These are phyloP conservation scores for Lepus oiostolus DNA, from an alignment of 2,797 vertebrate species.

Conservation along the genomic window DNA sequence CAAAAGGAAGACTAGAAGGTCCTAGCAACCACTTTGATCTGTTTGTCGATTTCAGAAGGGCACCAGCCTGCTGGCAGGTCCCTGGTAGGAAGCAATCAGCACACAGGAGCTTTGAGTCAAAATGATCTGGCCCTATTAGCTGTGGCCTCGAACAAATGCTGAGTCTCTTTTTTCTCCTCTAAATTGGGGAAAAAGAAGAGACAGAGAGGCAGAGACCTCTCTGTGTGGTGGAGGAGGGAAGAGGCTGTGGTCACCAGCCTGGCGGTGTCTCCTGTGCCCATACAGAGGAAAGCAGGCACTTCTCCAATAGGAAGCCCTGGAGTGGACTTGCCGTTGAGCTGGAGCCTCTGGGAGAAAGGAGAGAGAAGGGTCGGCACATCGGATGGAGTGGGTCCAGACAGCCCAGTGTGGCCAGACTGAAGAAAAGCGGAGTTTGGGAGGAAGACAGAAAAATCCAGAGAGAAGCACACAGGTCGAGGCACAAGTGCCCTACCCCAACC, in stretches of 20 bases:
- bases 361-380: background rate
- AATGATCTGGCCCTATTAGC: background rate
- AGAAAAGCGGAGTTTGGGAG: background rate
- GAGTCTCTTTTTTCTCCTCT: background rate
- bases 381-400: background rate
- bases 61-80: background rate
- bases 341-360: background rate
- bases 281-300: background rate
- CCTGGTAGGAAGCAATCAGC: background rate
- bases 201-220: background rate
- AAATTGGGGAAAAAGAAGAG: background rate
- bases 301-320: background rate
- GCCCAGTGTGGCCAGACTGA: background rate
- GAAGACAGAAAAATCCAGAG: background rate
- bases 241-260: background rate
- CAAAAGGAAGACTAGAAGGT: background rate
- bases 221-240: background rate
- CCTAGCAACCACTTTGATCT: background rate
- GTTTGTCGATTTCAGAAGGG: background rate
- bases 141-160: background rate
- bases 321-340: background rate
- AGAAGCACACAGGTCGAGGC: conserved; percentile 19
- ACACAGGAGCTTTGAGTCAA: background rate
- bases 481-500: background rate
- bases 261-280: background rate